phyloP scores from a whole-genome alignment of 2,888 invertebrate genomes.

The Phyto melanocephala region DNA sequence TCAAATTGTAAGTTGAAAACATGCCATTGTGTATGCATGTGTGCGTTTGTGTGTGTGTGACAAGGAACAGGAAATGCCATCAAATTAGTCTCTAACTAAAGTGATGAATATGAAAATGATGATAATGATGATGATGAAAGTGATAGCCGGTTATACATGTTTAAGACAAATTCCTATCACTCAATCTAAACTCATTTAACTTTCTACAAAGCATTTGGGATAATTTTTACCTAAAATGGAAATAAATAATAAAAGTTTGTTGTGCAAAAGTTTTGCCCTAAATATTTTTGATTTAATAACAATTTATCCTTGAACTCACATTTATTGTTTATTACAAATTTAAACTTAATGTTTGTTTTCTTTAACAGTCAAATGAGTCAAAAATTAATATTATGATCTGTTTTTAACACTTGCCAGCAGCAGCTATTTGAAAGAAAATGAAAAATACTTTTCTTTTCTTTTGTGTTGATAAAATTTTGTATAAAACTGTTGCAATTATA shows the following conservation, averaged over 20 bases:
- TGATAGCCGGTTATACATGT: slow-evolving; percentile 42
- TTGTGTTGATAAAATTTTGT: not conserved
- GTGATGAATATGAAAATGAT: too few species aligned
- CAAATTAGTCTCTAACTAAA: not conserved
- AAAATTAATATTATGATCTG: slow-evolving; percentile 8
- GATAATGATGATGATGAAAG: not conserved
- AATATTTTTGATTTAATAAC: not conserved
- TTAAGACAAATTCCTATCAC: slow-evolving; percentile 1
- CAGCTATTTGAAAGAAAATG: too few species aligned
- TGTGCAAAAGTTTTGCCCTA: too few species aligned
- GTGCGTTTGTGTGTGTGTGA: too few species aligned
- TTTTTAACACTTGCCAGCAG: not conserved
- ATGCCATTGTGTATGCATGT: too few species aligned
- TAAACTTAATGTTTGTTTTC: not conserved
- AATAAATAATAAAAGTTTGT: not conserved
- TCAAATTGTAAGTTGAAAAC: too few species aligned
- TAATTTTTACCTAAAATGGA: not conserved
- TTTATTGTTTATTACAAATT: not conserved
- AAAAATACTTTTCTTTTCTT: too few species aligned
- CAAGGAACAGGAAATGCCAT: not conserved
- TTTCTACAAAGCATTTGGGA: not conserved
- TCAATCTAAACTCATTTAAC: too few species aligned
- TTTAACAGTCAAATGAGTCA: not conserved
- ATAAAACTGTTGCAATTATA: too few species aligned
- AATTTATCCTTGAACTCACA: not conserved